Base-by-base conservation (phyloP, 2,888 invertebrate species). In the Tipula confusa region DNA sequence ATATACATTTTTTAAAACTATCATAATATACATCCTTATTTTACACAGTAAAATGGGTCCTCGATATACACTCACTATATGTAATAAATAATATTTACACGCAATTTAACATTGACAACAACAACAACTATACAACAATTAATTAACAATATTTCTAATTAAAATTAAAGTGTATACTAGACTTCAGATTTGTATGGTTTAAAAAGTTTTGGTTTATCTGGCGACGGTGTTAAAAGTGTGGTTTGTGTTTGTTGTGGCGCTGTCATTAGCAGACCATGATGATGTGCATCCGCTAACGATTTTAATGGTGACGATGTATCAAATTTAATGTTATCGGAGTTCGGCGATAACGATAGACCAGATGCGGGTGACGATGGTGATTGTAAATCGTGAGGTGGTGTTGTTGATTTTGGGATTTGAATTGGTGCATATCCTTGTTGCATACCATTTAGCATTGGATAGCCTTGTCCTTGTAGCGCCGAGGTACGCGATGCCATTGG, bases 131-230 rank as follows among this genome's bases (percentile, higher is more conserved):
- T n/a, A 64, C 24, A 64, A 48, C 48, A 9, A 18, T 11, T 64
- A 15, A 64, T 64, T 64, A 64, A 64, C 11, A 33, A 33, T 33
- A 33, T 64, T 43, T 64, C 18, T 6, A 64, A 64, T 64, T 64
- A 64, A 24, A 18, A 64, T 24, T 38, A 43, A 43, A 43, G 2
- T 18, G 24, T 38, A 28, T 82, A 36, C 83, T 85, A 85, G 24
- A 84, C 87, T 86, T 89, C 89, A 84, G 89, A 89, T 86, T 95
- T 95, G 90, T 95, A 95, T 0, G 95, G 95, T 88, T 95, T 94
- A 87, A 95, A 95, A 29, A 95, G 90, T 87, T 94, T 94, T 0
- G 93, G 94, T 86, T 91, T 91, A 64, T 91, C 85, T 83, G 83
- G 84, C 84, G 84, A 83, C 83, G 87, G 86, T 85, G 87, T 87